Percentiles rank a stretch among this genome's conserved stretches.
Evolutionary conservation across 2,888 invertebrate species (phyloP).

Genomic region (Buathra laborator): DNA sequence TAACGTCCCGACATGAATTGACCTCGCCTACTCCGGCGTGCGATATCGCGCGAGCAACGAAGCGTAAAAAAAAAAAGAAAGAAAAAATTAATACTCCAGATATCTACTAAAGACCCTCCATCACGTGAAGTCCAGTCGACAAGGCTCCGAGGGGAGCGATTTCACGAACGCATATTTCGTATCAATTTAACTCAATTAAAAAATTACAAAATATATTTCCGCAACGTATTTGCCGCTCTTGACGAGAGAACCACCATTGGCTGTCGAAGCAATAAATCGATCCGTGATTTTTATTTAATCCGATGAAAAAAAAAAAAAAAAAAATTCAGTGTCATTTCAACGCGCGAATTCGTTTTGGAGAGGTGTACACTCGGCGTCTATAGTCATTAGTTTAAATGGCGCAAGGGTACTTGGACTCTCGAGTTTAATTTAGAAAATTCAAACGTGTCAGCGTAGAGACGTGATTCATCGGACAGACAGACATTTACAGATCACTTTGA

Average conservation of each 20-base stretch:
- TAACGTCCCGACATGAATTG: constrained; percentile 54
- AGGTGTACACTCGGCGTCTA: not conserved
- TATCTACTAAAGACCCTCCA: constrained; percentile 27
- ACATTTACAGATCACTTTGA: constrained; percentile 59
- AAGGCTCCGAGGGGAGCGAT: constrained; percentile 22
- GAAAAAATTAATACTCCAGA: not conserved
- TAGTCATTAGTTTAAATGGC: constrained; percentile 11
- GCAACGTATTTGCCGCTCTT: not conserved
- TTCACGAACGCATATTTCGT: constrained; percentile 50
- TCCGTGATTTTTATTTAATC: constrained; percentile 11
- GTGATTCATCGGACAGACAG: constrained; percentile 32
- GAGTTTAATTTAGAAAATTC: constrained; percentile 45
- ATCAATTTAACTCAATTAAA: constrained; percentile 56
- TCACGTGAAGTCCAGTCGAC: constrained; percentile 40
- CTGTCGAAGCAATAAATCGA: no score
- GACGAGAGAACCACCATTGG: no score
- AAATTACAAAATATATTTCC: constrained; percentile 3
- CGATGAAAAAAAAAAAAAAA: not conserved
- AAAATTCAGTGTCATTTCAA: no score
- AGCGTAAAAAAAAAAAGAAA: not conserved
- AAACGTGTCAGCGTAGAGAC: constrained; percentile 11
- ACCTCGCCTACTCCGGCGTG: constrained; percentile 51
- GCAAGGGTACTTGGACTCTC: not conserved
- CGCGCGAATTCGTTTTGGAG: no score
- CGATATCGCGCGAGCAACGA: constrained; percentile 24